Evolutionary conservation across 2,113 vertebrate species (phyloP).

Genomic region (Platanista minor): DNA sequence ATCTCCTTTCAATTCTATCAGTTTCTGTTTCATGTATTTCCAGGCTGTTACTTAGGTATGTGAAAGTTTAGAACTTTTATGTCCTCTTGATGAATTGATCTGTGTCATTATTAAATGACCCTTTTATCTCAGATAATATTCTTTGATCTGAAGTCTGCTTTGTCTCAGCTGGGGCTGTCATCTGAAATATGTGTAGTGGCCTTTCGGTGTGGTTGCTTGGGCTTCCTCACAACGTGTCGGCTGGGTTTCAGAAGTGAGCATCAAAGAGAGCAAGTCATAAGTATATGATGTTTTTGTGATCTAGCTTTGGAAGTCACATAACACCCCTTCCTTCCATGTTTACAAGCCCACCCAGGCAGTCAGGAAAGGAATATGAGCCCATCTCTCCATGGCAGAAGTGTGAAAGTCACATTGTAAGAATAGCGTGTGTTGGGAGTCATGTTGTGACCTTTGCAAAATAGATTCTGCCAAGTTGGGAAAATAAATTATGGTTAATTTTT

Average conservation of each 20-base stretch:
- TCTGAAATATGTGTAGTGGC: not conserved
- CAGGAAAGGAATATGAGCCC: not conserved
- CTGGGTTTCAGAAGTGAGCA: not conserved
- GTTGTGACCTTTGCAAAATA: not conserved
- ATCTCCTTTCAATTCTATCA: not conserved
- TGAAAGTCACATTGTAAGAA: not conserved
- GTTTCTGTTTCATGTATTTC: not conserved
- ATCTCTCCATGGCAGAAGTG: not conserved
- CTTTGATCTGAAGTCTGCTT: not conserved
- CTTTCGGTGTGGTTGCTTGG: not conserved
- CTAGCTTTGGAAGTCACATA: not conserved
- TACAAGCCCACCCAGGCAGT: not conserved
- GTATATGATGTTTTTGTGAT: not conserved
- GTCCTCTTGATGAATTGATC: not conserved
- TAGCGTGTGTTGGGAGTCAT: not conserved
- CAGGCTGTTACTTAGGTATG: not conserved
- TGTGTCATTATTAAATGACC: not conserved
- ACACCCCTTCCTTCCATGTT: not conserved
- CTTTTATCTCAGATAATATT: not conserved
- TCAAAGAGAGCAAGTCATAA: not conserved
- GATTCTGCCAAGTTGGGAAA: not conserved
- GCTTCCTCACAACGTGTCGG: not conserved
- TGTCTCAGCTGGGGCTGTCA: not conserved
- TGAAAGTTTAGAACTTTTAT: not conserved
- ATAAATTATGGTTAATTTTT: constrained; percentile 7